Evolutionary conservation across 2,797 vertebrate species (phyloP).

Genomic region (Phylloscopus collybita): DNA sequence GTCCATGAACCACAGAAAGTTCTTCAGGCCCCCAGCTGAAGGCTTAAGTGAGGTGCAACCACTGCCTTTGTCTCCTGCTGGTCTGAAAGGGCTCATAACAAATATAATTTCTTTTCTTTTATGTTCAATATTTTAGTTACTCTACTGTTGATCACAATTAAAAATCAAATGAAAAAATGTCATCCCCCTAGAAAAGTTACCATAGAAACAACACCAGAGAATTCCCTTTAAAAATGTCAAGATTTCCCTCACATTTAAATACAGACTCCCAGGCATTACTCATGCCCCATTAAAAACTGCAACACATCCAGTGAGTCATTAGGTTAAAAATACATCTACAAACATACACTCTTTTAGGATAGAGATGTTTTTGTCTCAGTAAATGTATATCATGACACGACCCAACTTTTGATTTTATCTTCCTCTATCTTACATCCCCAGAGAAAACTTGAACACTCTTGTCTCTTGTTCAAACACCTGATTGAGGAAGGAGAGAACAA

Average conservation of each 20-base stretch:
- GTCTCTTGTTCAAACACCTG: background rate
- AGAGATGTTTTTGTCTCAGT: constrained; percentile 7
- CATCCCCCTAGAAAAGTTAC: constrained; percentile 29
- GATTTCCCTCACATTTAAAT: constrained; percentile 56
- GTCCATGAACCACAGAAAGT: background rate
- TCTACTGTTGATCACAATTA: constrained; percentile 50
- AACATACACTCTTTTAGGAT: background rate
- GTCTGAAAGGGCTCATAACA: background rate
- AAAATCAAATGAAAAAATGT: constrained; percentile 47
- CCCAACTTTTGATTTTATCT: constrained; percentile 27
- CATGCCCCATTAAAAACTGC: constrained; percentile 48
- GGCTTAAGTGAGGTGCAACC: background rate
- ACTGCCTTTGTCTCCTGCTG: background rate
- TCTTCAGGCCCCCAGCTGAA: background rate
- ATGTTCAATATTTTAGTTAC: background rate
- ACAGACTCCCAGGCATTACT: constrained; percentile 47
- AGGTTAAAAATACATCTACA: constrained; percentile 56
- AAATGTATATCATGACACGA: constrained; percentile 18
- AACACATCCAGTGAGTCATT: constrained; percentile 53
- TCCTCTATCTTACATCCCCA: background rate
- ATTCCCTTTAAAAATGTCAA: constrained; percentile 66
- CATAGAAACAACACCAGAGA: constrained; percentile 61
- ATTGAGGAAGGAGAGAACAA: constrained; percentile 5
- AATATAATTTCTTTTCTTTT: background rate
- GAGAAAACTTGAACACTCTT: background rate